phyloP scores from a whole-genome alignment of 2,113 vertebrate species.

The Neolamprologus longior region DNA sequence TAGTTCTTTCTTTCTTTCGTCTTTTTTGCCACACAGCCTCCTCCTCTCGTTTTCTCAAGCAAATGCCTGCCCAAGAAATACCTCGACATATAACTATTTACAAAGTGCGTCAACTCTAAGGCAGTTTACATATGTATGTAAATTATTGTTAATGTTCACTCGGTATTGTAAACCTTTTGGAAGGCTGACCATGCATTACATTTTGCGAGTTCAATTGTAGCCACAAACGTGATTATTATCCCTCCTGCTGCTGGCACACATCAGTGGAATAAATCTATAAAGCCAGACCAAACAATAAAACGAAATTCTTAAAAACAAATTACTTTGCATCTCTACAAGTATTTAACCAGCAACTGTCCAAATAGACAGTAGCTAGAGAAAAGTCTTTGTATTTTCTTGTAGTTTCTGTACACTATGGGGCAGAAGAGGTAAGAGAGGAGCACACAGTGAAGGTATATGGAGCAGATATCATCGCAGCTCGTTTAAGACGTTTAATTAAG shows the following conservation, averaged over 20 bases:
- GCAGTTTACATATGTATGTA: neutral
- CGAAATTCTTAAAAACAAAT: neutral
- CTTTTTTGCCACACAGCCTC: neutral
- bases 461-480: neutral
- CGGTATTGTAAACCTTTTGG: neutral
- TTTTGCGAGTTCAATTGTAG: neutral
- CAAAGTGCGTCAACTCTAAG: neutral
- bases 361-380: neutral
- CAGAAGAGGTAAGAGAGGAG: neutral
- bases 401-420: neutral
- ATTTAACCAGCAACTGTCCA: neutral
- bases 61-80: neutral
- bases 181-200: neutral
- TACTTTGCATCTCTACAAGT: neutral
- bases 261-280: neutral
- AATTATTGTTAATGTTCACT: neutral
- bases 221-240: neutral
- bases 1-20: neutral
- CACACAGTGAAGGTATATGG: neutral
- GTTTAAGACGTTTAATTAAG: slow-evolving; percentile 8
- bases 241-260: neutral
- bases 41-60: neutral
- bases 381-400: neutral
- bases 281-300: neutral
- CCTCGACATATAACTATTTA: neutral